Evolutionary conservation across 2,113 vertebrate genomes (phyloP).

Genomic region (Phaetusa simplex): DNA sequence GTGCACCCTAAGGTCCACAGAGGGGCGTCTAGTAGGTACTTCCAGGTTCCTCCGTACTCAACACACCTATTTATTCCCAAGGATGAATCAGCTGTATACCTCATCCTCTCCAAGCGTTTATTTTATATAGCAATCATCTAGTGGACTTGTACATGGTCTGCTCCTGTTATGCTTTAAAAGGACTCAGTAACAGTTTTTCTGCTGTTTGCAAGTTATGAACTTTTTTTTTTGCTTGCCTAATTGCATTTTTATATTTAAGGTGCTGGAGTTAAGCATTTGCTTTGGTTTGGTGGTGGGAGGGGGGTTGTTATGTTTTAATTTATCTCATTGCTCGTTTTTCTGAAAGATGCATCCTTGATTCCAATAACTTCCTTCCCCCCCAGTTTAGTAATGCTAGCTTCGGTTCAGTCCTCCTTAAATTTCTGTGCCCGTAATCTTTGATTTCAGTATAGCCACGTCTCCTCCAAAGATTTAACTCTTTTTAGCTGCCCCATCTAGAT

Average conservation of each 20-base stretch:
- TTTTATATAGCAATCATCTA: neutral
- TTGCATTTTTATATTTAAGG: neutral
- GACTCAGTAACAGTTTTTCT: neutral
- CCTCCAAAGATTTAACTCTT: neutral
- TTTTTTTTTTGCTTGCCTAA: neutral
- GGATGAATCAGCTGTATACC: neutral
- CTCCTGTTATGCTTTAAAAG: neutral
- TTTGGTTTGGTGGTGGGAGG: neutral
- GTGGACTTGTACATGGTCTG: neutral
- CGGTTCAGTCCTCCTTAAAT: neutral
- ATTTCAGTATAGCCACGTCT: neutral
- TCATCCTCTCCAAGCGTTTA: too few relatives aligned
- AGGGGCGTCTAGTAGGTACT: neutral
- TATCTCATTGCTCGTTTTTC: neutral
- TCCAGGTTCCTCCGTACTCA: neutral
- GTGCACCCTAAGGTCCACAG: neutral
- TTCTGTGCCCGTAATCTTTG: neutral
- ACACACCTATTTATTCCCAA: neutral
- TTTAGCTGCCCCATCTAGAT: neutral
- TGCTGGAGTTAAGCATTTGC: fast-evolving
- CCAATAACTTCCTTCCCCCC: neutral
- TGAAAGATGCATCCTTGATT: neutral
- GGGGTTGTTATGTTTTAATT: neutral
- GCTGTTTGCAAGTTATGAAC: neutral
- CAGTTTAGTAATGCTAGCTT: neutral